These are phyloP conservation scores for Drosophila mulleri DNA, from an alignment of 2,888 invertebrate genomes.

Conservation along the genomic window DNA sequence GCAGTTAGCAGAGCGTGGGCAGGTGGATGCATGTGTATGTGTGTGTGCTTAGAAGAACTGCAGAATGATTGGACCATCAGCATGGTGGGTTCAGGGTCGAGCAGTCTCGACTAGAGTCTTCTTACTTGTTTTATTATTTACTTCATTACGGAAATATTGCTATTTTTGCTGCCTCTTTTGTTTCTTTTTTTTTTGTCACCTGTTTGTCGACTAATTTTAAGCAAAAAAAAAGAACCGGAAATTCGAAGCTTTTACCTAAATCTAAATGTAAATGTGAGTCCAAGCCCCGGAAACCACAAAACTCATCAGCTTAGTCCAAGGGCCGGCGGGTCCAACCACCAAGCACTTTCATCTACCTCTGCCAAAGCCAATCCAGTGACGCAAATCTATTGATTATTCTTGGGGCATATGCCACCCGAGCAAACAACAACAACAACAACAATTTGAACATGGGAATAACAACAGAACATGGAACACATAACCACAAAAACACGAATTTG, in stretches of 20 bases:
- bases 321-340: background rate
- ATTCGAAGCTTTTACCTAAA: slow-evolving; percentile 1
- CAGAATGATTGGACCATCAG: no score
- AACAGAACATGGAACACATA: slow-evolving; percentile 23
- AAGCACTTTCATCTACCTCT: background rate
- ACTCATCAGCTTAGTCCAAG: slow-evolving; percentile 2
- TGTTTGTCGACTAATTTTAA: slow-evolving; percentile 1
- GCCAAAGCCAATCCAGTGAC: slow-evolving; percentile 60
- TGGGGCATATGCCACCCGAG: slow-evolving; percentile 55
- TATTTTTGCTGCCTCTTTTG: background rate
- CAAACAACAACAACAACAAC: slow-evolving; percentile 33
- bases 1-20: no score
- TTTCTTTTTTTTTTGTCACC: background rate
- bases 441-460: slow-evolving; percentile 27
- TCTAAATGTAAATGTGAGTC: slow-evolving; percentile 3
- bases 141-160: slow-evolving; percentile 1
- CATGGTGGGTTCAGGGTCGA: no score
- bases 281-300: slow-evolving; percentile 12
- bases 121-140: no score
- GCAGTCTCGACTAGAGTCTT: no score
- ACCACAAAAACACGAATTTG: slow-evolving; percentile 26
- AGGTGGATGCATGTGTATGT: no score
- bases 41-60: no score
- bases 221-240: background rate
- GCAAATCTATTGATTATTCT: slow-evolving; percentile 75